These are phyloP conservation scores for Malaclemys terrapin DNA, from an alignment of 2,113 vertebrate species.

Conservation along the genomic window DNA sequence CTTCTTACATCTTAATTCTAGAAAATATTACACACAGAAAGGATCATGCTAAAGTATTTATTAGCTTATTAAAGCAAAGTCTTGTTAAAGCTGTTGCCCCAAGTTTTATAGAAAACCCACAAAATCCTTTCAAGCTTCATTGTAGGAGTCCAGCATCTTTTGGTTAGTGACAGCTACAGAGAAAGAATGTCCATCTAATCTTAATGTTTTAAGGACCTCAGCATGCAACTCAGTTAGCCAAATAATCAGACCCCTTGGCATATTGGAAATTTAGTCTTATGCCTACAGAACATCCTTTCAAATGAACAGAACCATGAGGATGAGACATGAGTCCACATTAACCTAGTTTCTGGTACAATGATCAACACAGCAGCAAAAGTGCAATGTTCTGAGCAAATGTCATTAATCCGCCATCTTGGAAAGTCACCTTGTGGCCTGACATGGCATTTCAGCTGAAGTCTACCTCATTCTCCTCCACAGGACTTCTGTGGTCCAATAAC, in stretches of 20 bases:
- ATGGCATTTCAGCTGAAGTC: too few species aligned
- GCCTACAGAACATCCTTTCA: not conserved
- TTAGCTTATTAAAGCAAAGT: not conserved
- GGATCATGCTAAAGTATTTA: not conserved
- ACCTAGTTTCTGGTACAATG: not conserved
- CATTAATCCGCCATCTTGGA: too few species aligned
- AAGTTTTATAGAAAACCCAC: not conserved
- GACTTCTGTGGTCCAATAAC: too few species aligned
- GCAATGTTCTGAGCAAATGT: too few species aligned
- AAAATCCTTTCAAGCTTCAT: not conserved
- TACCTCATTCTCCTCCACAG: too few species aligned
- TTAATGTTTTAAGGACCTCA: not conserved
- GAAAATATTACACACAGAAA: not conserved
- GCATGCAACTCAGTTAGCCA: not conserved
- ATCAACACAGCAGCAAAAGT: too few species aligned
- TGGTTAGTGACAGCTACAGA: not conserved
- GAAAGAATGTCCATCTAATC: not conserved
- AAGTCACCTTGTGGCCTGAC: too few species aligned
- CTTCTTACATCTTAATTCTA: not conserved
- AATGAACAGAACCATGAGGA: not conserved
- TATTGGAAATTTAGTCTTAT: not conserved
- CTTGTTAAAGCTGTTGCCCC: not conserved
- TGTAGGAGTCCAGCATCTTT: not conserved
- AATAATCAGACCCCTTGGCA: not conserved
- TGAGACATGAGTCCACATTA: not conserved